Conservation (phyloP, 2,888 invertebrate genomes). For the Andrena dorsata region DNA sequence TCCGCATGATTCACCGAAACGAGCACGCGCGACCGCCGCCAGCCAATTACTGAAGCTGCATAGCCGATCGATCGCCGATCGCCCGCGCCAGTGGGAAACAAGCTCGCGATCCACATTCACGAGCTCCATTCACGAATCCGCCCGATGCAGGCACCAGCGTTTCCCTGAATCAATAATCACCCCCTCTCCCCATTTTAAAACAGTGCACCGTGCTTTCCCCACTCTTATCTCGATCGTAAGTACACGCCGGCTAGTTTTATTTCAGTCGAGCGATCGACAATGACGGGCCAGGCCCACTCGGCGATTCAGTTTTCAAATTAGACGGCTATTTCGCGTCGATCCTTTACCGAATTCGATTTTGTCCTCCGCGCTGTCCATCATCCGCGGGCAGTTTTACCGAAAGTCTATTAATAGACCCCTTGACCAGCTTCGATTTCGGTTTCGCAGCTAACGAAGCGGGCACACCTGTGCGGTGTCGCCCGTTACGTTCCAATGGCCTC, state of each 20-base stretch:
- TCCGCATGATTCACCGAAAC: background rate
- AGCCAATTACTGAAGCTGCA: background rate
- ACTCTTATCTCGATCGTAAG: background rate
- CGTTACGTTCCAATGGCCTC: constrained; percentile 23
- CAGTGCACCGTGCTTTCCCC: no score
- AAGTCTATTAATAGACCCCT: background rate
- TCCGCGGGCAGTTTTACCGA: background rate
- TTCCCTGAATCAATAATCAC: constrained; percentile 24
- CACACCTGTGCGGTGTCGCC: background rate
- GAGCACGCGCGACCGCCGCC: background rate
- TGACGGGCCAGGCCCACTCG: constrained; percentile 17
- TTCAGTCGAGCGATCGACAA: constrained; percentile 21
- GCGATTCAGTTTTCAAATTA: constrained; percentile 26
- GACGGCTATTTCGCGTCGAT: constrained; percentile 22
- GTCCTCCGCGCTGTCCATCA: background rate
- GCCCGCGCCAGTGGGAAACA: no score
- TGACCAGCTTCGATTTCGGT: background rate
- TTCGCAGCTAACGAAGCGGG: constrained; percentile 5
- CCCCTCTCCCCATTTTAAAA: background rate
- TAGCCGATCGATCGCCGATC: background rate
- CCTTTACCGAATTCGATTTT: background rate
- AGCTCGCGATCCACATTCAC: no score
- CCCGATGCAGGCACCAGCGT: background rate
- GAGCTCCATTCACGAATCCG: background rate
- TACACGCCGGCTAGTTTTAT: constrained; percentile 12